Evolutionary conservation across 2,797 vertebrate species (phyloP).

Genomic region (Nasua narica): DNA sequence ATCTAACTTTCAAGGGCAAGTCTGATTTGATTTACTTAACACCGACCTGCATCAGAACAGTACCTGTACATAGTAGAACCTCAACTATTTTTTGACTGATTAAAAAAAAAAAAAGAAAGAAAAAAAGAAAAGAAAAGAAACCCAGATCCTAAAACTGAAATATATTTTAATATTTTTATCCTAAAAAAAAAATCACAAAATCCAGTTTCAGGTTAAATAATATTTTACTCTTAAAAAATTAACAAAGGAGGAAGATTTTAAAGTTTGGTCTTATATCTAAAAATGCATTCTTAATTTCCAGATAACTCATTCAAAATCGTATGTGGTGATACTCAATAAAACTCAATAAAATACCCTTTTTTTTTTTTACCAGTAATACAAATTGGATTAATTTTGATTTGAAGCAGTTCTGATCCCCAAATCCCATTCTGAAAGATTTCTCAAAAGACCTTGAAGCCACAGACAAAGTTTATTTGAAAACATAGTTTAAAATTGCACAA

Average conservation of each 20-base stretch:
- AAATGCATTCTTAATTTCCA: conserved; percentile 35
- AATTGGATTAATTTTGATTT: conserved; percentile 16
- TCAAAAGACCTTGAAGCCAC: conserved; percentile 81
- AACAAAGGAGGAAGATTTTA: conserved; percentile 54
- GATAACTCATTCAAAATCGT: conserved; percentile 57
- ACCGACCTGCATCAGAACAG: background rate
- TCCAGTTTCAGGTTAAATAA: conserved; percentile 60
- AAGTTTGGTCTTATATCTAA: conserved; percentile 50
- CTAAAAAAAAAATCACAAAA: conserved; percentile 63
- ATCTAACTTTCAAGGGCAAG: background rate
- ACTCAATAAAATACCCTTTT: background rate
- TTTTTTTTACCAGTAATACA: conserved; percentile 38
- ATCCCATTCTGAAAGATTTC: conserved; percentile 64
- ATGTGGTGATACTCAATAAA: background rate
- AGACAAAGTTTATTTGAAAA: conserved; percentile 87
- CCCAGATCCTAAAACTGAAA: conserved; percentile 54
- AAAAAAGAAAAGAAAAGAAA: background rate
- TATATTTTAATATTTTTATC: conserved; percentile 70
- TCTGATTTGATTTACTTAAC: background rate
- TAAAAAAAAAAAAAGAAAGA: background rate
- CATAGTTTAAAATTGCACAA: conserved; percentile 85
- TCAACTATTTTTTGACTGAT: background rate
- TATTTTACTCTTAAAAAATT: conserved; percentile 66
- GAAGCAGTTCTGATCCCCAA: conserved; percentile 50
- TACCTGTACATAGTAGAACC: background rate